A percentile compares a stretch with the other conserved stretches of the same genome.
Conservation (phyloP, 2,888 invertebrate species). For the Brachynemurus nebulosus region DNA sequence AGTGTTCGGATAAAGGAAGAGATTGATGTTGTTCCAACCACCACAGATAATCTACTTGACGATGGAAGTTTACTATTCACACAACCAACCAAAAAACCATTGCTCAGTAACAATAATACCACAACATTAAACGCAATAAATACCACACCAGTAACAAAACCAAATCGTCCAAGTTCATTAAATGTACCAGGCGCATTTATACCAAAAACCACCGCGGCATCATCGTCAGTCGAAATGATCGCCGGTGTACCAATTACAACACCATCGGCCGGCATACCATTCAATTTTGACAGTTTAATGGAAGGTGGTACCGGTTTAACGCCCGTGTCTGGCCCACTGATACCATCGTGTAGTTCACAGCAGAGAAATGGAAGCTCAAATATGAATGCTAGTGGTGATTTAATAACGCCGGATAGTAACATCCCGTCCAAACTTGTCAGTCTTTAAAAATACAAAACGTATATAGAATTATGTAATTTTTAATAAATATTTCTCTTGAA, state of each 20-base stretch:
- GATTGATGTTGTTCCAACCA: neutral
- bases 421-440: conserved; percentile 66
- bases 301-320: conserved; percentile 87
- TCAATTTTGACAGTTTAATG: conserved; percentile 87
- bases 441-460: no score
- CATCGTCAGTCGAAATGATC: conserved; percentile 45
- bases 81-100: conserved; percentile 13
- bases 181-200: conserved; percentile 62
- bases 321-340: conserved; percentile 59
- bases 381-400: conserved; percentile 33
- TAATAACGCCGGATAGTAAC: conserved; percentile 61
- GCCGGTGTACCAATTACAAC: conserved; percentile 75
- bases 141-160: conserved; percentile 27
- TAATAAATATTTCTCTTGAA: no score
- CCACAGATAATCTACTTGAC: conserved; percentile 30
- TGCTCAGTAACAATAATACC: conserved; percentile 11
- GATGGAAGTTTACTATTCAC: conserved; percentile 27
- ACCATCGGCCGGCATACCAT: conserved; percentile 74
- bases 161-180: conserved; percentile 59
- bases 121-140: conserved; percentile 4
- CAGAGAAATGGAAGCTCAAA: conserved; percentile 49
- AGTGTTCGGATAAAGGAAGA: neutral
- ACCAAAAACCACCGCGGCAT: conserved; percentile 35
- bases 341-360: conserved; percentile 61
- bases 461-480: no score